Conservation (phyloP, 53 echinoderm and acorn worm species). For the Zoroaster sp. region DNA sequence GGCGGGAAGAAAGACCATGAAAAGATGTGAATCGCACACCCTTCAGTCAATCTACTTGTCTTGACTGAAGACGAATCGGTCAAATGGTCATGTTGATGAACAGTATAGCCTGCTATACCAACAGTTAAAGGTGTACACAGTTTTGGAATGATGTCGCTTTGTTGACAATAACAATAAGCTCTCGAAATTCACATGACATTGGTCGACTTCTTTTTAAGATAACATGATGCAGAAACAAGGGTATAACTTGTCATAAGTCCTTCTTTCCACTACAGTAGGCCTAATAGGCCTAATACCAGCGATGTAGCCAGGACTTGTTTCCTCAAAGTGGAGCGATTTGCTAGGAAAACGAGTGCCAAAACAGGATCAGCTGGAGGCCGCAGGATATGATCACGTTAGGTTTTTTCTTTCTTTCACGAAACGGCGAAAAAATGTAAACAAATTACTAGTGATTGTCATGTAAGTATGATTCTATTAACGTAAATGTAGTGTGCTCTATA, state of each 20-base stretch:
- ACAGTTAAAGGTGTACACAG: too few species aligned
- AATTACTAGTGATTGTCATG: not conserved
- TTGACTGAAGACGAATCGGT: not conserved
- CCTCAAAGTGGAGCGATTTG: conserved; percentile 39
- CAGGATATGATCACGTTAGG: not conserved
- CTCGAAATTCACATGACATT: too few species aligned
- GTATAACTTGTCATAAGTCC: too few species aligned
- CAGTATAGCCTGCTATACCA: not conserved
- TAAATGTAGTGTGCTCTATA: too few species aligned
- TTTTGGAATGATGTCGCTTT: too few species aligned
- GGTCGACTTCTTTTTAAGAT: too few species aligned
- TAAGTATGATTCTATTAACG: not conserved
- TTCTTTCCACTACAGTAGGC: too few species aligned
- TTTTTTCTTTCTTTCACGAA: not conserved
- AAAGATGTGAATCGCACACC: not conserved
- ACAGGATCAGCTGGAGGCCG: conserved; percentile 32
- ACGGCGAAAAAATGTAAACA: conserved; percentile 10
- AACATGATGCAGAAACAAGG: too few species aligned
- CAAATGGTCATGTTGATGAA: not conserved
- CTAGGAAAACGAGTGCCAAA: conserved; percentile 7
- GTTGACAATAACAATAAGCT: too few species aligned
- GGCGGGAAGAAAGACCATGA: not conserved
- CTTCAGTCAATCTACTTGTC: not conserved
- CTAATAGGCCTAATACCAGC: too few species aligned
- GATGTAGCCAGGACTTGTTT: too few species aligned